These are phyloP conservation scores for Drosophila peninsularis DNA, from an alignment of 2,888 invertebrate genomes.

Conservation along the genomic window DNA sequence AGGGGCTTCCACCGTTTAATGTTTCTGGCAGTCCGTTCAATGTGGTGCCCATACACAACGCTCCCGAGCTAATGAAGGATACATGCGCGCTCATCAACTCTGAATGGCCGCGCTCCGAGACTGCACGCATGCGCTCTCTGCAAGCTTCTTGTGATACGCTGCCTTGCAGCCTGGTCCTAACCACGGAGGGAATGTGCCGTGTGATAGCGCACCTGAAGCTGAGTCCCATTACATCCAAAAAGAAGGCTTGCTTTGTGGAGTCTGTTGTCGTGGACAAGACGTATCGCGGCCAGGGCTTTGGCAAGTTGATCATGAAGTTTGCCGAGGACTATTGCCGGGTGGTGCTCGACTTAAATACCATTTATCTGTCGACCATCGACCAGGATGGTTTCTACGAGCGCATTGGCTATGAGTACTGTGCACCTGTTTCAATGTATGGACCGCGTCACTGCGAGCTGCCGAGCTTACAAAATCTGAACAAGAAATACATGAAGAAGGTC, in stretches of 20 bases:
- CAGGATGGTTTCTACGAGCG: constrained; percentile 91
- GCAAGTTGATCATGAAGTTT: constrained; percentile 90
- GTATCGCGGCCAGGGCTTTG: constrained; percentile 90
- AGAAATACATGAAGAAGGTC: constrained; percentile 85
- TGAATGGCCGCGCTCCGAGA: constrained; percentile 94
- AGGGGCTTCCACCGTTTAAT: constrained; percentile 85
- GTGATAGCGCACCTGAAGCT: constrained; percentile 93
- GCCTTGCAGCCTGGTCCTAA: constrained; percentile 90
- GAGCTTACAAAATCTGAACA: constrained; percentile 82
- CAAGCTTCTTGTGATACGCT: constrained; percentile 89
- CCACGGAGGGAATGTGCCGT: constrained; percentile 86
- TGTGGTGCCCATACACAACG: constrained; percentile 90
- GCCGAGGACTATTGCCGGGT: constrained; percentile 90
- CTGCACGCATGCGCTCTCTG: constrained; percentile 91
- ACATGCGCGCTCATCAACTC: constrained; percentile 92
- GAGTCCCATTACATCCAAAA: constrained; percentile 89
- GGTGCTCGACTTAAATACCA: constrained; percentile 87
- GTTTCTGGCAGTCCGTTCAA: constrained; percentile 84
- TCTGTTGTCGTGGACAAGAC: constrained; percentile 91
- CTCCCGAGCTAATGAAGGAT: constrained; percentile 89
- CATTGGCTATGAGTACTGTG: constrained; percentile 89
- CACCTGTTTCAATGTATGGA: constrained; percentile 90
- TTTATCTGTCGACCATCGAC: constrained; percentile 90
- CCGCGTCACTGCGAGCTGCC: constrained; percentile 84
- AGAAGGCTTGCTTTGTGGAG: constrained; percentile 91